These are phyloP conservation scores for Microcebus ravelobensis DNA, from an alignment of 2,113 vertebrate genomes.

Conservation along the genomic window DNA sequence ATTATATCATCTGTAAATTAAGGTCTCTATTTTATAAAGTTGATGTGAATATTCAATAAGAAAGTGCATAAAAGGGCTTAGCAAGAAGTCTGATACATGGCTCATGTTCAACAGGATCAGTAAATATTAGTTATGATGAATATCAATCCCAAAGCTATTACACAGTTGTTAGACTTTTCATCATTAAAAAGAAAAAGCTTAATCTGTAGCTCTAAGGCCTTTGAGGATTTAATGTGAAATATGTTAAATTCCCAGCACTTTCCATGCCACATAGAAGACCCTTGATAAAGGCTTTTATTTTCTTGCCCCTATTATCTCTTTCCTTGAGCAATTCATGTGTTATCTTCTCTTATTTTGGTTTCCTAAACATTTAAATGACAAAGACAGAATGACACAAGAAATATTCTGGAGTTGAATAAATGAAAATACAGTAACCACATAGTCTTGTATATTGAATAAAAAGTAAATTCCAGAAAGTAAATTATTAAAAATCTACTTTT, in stretches of 20 bases:
- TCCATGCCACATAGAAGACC: not conserved
- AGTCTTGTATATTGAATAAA: not conserved
- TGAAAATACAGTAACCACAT: not conserved
- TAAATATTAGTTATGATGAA: not conserved
- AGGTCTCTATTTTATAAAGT: not conserved
- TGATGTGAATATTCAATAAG: not conserved
- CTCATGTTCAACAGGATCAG: not conserved
- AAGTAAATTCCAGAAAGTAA: not conserved
- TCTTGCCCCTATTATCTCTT: not conserved
- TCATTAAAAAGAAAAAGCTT: not conserved
- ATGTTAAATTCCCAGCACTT: not conserved
- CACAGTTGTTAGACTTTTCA: not conserved
- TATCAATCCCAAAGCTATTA: not conserved
- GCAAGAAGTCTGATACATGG: not conserved
- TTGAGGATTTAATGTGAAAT: not conserved
- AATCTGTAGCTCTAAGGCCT: not conserved
- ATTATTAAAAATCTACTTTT: not conserved
- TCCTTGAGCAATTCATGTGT: not conserved
- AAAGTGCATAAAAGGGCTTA: not conserved
- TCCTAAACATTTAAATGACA: constrained; percentile 22
- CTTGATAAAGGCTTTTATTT: not conserved
- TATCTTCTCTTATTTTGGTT: not conserved
- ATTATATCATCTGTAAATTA: not conserved
- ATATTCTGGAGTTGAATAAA: not conserved
- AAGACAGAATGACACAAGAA: not conserved